Percentiles rank a stretch among this genome's conserved stretches.
phyloP scores from a whole-genome alignment of 2,797 vertebrate genomes.

The Lemur catta region DNA sequence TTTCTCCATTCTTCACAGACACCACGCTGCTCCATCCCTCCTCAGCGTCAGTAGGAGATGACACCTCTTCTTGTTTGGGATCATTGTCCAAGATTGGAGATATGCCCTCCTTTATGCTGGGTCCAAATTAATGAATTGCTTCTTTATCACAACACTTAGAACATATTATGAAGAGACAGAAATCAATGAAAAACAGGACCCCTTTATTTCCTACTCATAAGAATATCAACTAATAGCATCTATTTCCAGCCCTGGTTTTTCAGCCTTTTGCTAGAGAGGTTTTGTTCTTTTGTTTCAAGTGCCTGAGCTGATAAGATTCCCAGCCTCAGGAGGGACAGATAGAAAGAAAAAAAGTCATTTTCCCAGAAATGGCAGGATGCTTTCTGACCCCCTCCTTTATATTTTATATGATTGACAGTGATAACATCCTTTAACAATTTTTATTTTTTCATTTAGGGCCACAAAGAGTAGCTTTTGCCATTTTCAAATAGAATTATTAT shows the following conservation, averaged over 20 bases:
- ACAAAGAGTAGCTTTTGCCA: background rate
- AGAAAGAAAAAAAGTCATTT: background rate
- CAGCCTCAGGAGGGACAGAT: background rate
- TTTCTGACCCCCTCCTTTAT: background rate
- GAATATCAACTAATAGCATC: background rate
- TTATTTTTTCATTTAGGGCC: background rate
- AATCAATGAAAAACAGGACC: background rate
- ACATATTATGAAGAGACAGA: background rate
- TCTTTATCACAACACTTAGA: background rate
- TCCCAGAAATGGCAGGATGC: background rate
- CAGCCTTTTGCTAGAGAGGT: background rate
- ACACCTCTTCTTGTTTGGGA: background rate
- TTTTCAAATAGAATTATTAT: background rate
- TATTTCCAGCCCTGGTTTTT: background rate
- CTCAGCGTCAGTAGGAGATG: background rate
- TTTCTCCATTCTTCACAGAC: background rate
- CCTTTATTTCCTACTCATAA: background rate
- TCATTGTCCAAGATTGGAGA: background rate
- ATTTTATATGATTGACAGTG: background rate
- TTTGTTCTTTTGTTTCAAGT: slow-evolving; percentile 43
- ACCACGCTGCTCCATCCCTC: background rate
- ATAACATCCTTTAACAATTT: background rate
- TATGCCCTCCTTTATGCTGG: background rate
- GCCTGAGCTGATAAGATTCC: background rate
- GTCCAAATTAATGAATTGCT: background rate